These are phyloP conservation scores for Metopolophium dirhodum DNA, from an alignment of 1,140 invertebrate genomes.

Conservation along the genomic window DNA sequence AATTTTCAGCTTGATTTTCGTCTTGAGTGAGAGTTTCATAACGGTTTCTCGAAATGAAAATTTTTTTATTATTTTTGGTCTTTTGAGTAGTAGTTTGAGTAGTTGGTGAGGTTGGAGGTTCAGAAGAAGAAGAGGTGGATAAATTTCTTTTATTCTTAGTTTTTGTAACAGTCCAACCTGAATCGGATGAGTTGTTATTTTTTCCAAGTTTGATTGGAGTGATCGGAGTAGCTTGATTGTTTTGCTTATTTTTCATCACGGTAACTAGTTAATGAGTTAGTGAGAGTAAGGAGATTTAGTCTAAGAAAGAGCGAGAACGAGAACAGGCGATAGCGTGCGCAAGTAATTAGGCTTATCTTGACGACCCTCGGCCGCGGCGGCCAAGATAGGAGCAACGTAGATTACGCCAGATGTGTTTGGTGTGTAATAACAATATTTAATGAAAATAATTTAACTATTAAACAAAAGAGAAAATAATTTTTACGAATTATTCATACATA, in stretches of 20 bases:
- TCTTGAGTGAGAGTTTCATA: not conserved
- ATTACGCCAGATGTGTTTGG: not conserved
- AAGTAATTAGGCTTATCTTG: slow-evolving; percentile 11
- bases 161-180: too few relatives aligned
- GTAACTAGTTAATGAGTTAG: not conserved
- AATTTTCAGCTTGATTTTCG: slow-evolving; percentile 19
- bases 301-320: not conserved
- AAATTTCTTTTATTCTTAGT: too few relatives aligned
- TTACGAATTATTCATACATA: slow-evolving; percentile 11
- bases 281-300: slow-evolving; percentile 11
- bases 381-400: slow-evolving; percentile 21
- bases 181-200: not conserved
- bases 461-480: not conserved
- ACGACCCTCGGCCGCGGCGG: not conserved
- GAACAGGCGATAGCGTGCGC: not conserved
- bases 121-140: too few relatives aligned
- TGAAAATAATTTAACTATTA: slow-evolving; percentile 10
- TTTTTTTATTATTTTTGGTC: slow-evolving; percentile 1
- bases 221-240: slow-evolving; percentile 11
- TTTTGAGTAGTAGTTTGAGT: not conserved
- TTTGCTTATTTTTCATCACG: slow-evolving; percentile 5
- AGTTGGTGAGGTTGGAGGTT: too few relatives aligned
- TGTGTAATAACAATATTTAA: slow-evolving; percentile 22
- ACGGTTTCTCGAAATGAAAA: not conserved
- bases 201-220: slow-evolving; percentile 1